Percentiles rank a stretch among this genome's conserved stretches.
These are phyloP conservation scores for Dipodomys merriami DNA, from an alignment of 2,113 vertebrate species.

Conservation along the genomic window DNA sequence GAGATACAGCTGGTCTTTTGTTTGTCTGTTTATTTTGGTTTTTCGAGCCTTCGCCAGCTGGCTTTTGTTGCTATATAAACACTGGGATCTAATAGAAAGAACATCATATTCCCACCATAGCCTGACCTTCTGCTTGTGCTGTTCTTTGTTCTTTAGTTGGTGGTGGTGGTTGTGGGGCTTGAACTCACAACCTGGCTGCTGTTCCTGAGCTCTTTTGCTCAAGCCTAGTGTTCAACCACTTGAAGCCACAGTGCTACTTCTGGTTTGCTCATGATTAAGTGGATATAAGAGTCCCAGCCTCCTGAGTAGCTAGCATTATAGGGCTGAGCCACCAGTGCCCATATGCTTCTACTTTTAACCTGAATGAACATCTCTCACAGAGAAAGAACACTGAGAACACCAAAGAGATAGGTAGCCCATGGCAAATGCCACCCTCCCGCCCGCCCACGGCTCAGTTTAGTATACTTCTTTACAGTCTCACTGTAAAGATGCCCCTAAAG, in stretches of 20 bases:
- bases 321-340: too few species aligned
- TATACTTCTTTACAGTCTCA: not conserved
- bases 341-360: not conserved
- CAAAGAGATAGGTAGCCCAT: not conserved
- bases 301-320: too few species aligned
- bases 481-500: conserved; percentile 35
- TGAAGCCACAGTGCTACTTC: too few species aligned
- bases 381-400: not conserved
- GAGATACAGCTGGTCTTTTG: not conserved
- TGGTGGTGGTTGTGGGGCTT: too few species aligned
- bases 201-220: too few species aligned
- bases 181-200: too few species aligned
- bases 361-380: not conserved
- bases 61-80: not conserved
- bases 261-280: too few species aligned
- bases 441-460: not conserved
- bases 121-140: not conserved
- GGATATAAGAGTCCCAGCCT: too few species aligned
- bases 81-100: not conserved
- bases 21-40: too few species aligned
- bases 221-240: too few species aligned
- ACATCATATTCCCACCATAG: not conserved
- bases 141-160: too few species aligned
- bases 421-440: not conserved
- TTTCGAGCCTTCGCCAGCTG: not conserved